Evolutionary conservation across 2,113 vertebrate genomes (phyloP).

Genomic region (Zosterops hypoxanthus): DNA sequence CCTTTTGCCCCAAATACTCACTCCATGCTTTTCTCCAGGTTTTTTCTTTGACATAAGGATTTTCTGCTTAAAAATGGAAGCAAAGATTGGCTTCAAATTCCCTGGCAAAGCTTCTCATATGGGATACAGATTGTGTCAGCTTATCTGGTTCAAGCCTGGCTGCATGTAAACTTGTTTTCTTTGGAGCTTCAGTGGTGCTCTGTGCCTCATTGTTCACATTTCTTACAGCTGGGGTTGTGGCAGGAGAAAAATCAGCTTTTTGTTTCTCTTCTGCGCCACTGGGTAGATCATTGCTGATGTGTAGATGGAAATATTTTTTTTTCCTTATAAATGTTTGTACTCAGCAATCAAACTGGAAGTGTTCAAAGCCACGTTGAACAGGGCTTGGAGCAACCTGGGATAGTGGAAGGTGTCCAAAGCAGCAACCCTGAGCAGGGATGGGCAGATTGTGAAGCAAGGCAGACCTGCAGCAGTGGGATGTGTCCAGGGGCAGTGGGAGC

Average conservation of each 20-base stretch:
- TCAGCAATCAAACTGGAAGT: background rate
- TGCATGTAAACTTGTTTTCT: background rate
- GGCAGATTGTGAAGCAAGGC: background rate
- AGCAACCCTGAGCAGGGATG: background rate
- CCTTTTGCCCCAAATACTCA: background rate
- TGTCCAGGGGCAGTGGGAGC: background rate
- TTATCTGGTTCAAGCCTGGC: conserved; percentile 7
- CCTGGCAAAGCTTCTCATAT: background rate
- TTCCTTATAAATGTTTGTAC: background rate
- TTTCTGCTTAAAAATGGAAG: background rate
- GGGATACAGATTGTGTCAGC: background rate
- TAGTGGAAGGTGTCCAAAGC: background rate
- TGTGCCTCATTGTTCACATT: background rate
- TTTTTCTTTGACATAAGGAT: background rate
- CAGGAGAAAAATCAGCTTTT: background rate
- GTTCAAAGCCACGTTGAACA: background rate
- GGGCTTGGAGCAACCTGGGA: background rate
- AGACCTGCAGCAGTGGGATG: background rate
- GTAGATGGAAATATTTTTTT: background rate
- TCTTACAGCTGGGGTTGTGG: background rate
- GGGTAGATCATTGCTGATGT: background rate
- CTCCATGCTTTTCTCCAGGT: background rate
- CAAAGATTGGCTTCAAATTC: background rate
- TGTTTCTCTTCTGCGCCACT: background rate
- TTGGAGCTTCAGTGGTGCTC: background rate